phyloP scores from a whole-genome alignment of 2,113 vertebrate species.

The Athene noctua region DNA sequence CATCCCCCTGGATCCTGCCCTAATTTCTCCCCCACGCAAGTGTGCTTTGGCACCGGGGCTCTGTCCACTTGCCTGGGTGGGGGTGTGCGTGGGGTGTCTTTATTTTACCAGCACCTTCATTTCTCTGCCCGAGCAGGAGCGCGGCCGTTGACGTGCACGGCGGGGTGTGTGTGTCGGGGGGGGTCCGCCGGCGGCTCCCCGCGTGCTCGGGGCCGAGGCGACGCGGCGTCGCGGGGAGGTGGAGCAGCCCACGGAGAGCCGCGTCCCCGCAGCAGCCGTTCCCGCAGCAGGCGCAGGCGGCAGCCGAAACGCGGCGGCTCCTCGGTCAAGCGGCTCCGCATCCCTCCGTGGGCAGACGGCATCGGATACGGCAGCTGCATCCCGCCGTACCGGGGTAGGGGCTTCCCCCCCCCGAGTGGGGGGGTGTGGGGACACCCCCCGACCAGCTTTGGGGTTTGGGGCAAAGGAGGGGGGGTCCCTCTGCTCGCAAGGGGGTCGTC shows the following conservation, averaged over 20 bases:
- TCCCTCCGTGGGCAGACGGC: not conserved
- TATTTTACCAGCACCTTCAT: too few species aligned
- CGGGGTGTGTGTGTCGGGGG: not conserved
- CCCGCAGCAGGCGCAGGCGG: not conserved
- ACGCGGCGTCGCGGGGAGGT: slow-evolving; percentile 33
- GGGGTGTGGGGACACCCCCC: not conserved
- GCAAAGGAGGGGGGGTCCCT: not conserved
- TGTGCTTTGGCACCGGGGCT: not conserved
- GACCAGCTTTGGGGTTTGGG: not conserved
- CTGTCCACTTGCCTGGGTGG: not conserved
- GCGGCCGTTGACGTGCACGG: not conserved
- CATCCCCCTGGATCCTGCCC: not conserved
- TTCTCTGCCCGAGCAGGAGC: not conserved
- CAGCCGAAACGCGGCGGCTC: not conserved
- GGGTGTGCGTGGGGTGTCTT: rapidly evolving
- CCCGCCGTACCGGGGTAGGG: not conserved
- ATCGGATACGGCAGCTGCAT: not conserved
- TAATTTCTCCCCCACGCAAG: rapidly evolving
- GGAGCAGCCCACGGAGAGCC: slow-evolving; percentile 46
- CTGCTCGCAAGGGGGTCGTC: not conserved
- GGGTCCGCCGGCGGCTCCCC: not conserved
- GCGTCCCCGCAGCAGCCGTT: not conserved
- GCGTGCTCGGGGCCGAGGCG: not conserved
- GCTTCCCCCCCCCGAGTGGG: not conserved
- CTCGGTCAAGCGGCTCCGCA: not conserved